Evolutionary conservation across 2,113 vertebrate species (phyloP).

Genomic region (Oophaga pumilio): DNA sequence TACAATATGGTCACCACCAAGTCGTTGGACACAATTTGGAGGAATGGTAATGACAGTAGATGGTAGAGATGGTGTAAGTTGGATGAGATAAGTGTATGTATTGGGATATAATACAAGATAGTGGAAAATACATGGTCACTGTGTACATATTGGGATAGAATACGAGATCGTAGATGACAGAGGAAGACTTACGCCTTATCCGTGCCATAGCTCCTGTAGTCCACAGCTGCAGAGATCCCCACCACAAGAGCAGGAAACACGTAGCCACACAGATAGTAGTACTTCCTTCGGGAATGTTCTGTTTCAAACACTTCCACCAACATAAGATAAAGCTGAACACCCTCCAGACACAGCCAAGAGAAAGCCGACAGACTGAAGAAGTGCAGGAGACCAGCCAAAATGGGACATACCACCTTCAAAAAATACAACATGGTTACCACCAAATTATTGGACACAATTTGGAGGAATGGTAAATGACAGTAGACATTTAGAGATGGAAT

Average conservation of each 20-base stretch:
- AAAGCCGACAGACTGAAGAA: constrained; percentile 94
- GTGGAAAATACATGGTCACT: too few relatives aligned
- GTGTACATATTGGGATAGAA: background rate
- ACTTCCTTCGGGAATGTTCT: constrained; percentile 89
- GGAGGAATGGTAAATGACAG: background rate
- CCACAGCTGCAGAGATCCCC: constrained; percentile 87
- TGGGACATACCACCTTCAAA: constrained; percentile 86
- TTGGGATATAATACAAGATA: too few relatives aligned
- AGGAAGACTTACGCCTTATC: constrained; percentile 85
- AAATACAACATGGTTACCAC: background rate
- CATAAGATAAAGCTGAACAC: constrained; percentile 91
- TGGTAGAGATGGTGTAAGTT: too few relatives aligned
- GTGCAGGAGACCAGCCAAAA: constrained; percentile 89
- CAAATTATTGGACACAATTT: background rate
- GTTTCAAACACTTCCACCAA: constrained; percentile 92
- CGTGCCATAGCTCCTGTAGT: constrained; percentile 94
- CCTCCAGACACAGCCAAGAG: constrained; percentile 93
- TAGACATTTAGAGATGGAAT: background rate
- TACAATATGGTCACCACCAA: too few relatives aligned
- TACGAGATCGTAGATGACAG: background rate
- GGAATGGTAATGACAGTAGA: too few relatives aligned
- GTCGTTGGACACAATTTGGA: too few relatives aligned
- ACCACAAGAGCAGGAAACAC: constrained; percentile 91
- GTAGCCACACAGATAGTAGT: constrained; percentile 92
- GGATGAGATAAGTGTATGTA: too few relatives aligned